Conservation (phyloP, 2,797 vertebrate species). For the Halcyon smyrnensis region DNA sequence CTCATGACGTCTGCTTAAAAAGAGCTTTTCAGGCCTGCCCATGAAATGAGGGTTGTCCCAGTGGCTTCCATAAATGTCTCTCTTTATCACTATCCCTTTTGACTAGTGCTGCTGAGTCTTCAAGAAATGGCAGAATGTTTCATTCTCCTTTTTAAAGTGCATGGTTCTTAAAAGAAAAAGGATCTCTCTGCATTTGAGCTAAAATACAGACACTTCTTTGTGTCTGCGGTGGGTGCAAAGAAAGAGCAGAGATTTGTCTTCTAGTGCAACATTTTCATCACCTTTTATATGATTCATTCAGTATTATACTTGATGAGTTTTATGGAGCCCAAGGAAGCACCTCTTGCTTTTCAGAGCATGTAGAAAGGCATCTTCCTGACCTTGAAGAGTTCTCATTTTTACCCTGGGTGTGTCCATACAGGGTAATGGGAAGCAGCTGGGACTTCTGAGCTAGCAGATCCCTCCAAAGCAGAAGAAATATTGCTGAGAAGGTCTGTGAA, state of each 20-base stretch:
- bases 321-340: not conserved
- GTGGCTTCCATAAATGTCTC: slow-evolving; percentile 48
- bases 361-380: not conserved
- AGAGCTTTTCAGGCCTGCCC: slow-evolving; percentile 48
- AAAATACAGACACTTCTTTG: not conserved
- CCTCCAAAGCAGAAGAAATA: not conserved
- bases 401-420: rapidly evolving
- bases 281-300: not conserved
- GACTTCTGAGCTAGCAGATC: not conserved
- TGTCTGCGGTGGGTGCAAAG: not conserved
- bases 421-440: not conserved
- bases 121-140: slow-evolving; percentile 48
- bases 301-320: not conserved
- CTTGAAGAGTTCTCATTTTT: not conserved
- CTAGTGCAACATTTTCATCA: not conserved
- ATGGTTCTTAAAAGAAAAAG: not conserved
- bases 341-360: not conserved
- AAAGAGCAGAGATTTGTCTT: slow-evolving; percentile 55
- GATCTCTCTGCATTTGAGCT: not conserved
- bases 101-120: slow-evolving; percentile 26
- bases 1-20: slow-evolving; percentile 34
- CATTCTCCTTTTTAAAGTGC: slow-evolving; percentile 21
- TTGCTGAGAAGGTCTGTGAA: not conserved
- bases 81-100: slow-evolving; percentile 11
- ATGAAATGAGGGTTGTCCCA: slow-evolving; percentile 57